Percentiles rank a stretch among this genome's conserved stretches.
Evolutionary conservation across 2,113 vertebrate species (phyloP).

Genomic region (Gymnorhina tibicen): DNA sequence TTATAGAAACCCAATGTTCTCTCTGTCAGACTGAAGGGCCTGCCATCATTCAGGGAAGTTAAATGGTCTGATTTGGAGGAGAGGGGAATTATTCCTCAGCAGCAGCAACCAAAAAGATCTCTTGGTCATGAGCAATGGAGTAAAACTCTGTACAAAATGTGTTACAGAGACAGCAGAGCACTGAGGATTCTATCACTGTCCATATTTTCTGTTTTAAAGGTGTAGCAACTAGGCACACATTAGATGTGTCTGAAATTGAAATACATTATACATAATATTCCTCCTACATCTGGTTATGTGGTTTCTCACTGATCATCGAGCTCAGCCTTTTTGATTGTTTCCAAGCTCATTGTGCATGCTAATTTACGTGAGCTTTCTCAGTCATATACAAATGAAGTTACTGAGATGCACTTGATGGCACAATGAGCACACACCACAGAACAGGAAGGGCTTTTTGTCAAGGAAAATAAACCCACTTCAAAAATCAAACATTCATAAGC

Average conservation of each 20-base stretch:
- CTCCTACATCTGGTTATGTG: not conserved
- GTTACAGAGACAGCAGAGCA: not conserved
- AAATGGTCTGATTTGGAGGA: not conserved
- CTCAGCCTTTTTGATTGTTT: conserved; percentile 1
- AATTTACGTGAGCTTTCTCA: not conserved
- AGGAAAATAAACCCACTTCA: not conserved
- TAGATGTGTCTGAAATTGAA: not conserved
- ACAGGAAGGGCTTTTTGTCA: not conserved
- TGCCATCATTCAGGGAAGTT: not conserved
- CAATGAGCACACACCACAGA: not conserved
- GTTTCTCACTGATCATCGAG: not conserved
- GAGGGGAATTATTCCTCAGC: not conserved
- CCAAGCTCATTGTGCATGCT: not conserved
- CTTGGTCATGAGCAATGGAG: not conserved
- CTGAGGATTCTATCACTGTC: not conserved
- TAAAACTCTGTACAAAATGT: not conserved
- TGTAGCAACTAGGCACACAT: not conserved
- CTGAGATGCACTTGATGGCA: not conserved
- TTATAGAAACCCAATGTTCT: not conserved
- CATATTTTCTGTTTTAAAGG: not conserved
- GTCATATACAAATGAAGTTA: not conserved
- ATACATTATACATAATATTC: not conserved
- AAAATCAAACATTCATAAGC: not conserved
- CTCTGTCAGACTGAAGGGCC: not conserved
- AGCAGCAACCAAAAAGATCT: not conserved